A percentile compares a stretch with the other conserved stretches of the same genome.
These are phyloP conservation scores for Pomatorhinus ruficollis DNA, from an alignment of 2,113 vertebrate genomes.

Conservation along the genomic window DNA sequence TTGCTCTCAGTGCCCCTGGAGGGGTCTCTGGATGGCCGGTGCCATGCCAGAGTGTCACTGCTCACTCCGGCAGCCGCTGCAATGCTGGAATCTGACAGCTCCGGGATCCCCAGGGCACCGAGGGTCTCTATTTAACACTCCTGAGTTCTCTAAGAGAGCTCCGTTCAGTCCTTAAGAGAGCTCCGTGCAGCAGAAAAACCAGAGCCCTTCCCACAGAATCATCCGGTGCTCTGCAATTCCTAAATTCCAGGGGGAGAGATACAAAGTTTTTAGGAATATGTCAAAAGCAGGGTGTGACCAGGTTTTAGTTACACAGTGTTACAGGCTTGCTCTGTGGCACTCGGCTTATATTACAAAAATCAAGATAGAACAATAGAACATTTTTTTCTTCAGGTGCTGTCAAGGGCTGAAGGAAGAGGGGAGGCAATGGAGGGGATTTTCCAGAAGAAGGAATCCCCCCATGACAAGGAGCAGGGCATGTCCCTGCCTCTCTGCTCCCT, in stretches of 20 bases:
- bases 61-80: rapidly evolving
- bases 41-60: rapidly evolving
- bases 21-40: neutral
- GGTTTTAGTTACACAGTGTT: rapidly evolving
- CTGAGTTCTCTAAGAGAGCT: neutral
- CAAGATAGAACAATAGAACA: rapidly evolving
- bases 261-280: rapidly evolving
- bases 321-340: neutral
- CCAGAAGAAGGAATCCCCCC: neutral
- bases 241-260: rapidly evolving
- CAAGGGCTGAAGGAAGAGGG: neutral
- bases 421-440: neutral
- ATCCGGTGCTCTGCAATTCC: neutral
- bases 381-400: neutral
- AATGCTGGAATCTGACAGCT: neutral
- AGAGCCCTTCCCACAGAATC: neutral
- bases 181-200: neutral
- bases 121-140: rapidly evolving
- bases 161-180: neutral
- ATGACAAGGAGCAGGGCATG: neutral
- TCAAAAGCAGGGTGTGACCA: neutral
- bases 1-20: rapidly evolving
- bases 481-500: neutral
- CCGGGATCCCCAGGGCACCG: rapidly evolving
- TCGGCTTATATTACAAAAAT: rapidly evolving